Evolutionary conservation across 2,888 invertebrate species (phyloP), one percentile per base, ranked within the genome.

Genomic region (Liopterus haemorrhoidalis): DNA sequence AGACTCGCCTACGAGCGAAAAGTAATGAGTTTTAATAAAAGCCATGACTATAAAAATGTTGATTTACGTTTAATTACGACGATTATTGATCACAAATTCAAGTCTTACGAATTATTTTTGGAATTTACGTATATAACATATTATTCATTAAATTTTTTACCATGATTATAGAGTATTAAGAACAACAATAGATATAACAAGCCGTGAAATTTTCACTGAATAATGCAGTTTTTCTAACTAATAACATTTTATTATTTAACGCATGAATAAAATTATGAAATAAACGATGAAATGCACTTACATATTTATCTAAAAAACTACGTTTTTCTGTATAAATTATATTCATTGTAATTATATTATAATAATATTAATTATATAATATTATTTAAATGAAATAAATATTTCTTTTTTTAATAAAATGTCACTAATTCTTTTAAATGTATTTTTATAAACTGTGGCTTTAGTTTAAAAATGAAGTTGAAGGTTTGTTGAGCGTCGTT

Each of bases 21-120:
- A 67, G 66, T 67, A 68, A 68, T 68, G 67, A 67, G 65, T 68
- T 66, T 67, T 68, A 68, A 68, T 68, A 68, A 68, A 67, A 67
- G 66, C 65, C 58, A 50, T 58, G 65, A 65, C 67, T 65, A 68
- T 67, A 68, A 68, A 68, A 68, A 65, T 68, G 65, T 65, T 68
- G 67, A 68, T 68, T 68, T 68, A 68, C 67, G 65, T 62, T 62
- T 61, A 63, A 64, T 64, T 63, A 61, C 62, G 63, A 59, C 62
- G 62, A 66, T 66, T 65, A 66, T 62, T 60, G 62, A 63, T 64
- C 62, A 59, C 66, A 65, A 65, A 66, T 65, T 66, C 65, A 64
- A 63, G 54, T 59, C 53, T 58, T 59, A 60, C 59, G 54, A 60
- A 59, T 60, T 60, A 61, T 59, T 59, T 59, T 57, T 57, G 61